Base-by-base conservation (phyloP, 2,113 vertebrate species). In the Brachyistius frenatus region DNA sequence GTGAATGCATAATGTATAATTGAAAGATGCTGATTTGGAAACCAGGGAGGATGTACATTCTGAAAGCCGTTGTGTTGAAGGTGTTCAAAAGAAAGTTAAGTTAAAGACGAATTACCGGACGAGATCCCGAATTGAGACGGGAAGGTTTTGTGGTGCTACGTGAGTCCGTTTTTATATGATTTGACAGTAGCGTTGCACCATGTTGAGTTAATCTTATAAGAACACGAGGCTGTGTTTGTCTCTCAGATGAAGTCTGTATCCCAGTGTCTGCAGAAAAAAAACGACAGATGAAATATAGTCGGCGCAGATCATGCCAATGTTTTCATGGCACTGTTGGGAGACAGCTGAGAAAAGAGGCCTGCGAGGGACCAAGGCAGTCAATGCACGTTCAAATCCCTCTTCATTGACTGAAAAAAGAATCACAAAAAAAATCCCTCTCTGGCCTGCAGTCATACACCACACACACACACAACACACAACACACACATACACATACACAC, bases 181-280 rank as follows among this genome's bases (percentile, higher is more conserved):
- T 87, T 84, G 69, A 80, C 71, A 66, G 79, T 32, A 57, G 56
- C 32, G 56, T 7, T 64, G 72, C 80, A 37, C 74, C 77, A 66
- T 54, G 80, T 71, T 73, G 69, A 79, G 67, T 44, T 86, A 69
- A 86, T 84, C 82, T 76, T 57, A 76, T 81, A 65, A 88, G 56
- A 81, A 81, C 58, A 69, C 15, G 54, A 70, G 74, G 78, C 54
- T 44, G 36, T 73, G 76, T 83, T 86, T 79, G 76, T 80, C 53
- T 86, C 71, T 73, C 33, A 56, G 49, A 80, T 75, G 55, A 73
- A 61, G 66, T 80, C 80, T 66, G 63, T 58, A 55, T 81, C 65
- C 47, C 44, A 53, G 50, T 52, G 71, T 74, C 72, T 84, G 39
- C 33, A 66, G 35, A 56, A 84, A 50, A 50, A 52, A 52, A 80